Percentiles rank a stretch among this genome's conserved stretches.
Evolutionary conservation across 2,113 vertebrate species (phyloP).

Genomic region (Scomber japonicus): DNA sequence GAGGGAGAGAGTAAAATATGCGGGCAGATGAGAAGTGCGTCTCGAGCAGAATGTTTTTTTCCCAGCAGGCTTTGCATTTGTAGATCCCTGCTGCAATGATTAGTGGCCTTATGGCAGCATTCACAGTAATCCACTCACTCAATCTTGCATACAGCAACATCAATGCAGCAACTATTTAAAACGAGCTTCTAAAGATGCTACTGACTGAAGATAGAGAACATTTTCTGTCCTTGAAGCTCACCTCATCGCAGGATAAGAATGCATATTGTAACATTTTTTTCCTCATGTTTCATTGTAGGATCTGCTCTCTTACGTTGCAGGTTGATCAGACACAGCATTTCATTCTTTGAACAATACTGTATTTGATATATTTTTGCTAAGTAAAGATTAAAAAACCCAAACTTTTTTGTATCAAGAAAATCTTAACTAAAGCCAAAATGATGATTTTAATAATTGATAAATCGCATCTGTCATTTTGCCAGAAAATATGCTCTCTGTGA

Average conservation of each 20-base stretch:
- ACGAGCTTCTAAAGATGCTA: not conserved
- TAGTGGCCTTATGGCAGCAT: constrained; percentile 29
- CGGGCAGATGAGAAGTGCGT: constrained; percentile 55
- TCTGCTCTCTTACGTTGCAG: not conserved
- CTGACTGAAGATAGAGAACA: not conserved
- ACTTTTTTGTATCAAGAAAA: no score
- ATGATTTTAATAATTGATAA: no score
- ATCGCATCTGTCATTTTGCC: no score
- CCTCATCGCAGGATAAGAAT: not conserved
- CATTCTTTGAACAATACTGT: no score
- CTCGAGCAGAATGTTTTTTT: constrained; percentile 48
- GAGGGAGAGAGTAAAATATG: constrained; percentile 58
- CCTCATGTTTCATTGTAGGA: not conserved
- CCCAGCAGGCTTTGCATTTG: constrained; percentile 60
- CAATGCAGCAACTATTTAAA: not conserved
- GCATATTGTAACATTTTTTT: not conserved
- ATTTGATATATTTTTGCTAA: no score
- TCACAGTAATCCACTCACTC: not conserved
- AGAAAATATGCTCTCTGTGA: no score
- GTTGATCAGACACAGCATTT: no score
- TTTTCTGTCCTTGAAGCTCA: not conserved
- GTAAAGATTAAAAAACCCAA: no score
- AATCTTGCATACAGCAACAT: not conserved
- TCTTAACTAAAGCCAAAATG: no score
- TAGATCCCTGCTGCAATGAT: constrained; percentile 54